These are phyloP conservation scores for Centropus bengalensis DNA, from an alignment of 2,113 vertebrate genomes.

Conservation along the genomic window DNA sequence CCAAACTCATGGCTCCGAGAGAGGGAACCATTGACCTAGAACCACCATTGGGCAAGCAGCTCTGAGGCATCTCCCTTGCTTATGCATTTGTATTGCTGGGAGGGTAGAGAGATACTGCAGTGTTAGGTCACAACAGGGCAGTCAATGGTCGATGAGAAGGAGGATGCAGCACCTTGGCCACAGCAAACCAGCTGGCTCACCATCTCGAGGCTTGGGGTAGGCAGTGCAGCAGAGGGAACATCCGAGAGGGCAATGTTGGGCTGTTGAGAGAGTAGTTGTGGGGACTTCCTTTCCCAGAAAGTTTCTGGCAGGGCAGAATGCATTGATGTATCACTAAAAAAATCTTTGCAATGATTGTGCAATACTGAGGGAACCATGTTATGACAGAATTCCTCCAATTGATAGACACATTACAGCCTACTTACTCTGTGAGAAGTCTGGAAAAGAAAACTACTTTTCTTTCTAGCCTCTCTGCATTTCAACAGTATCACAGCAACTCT, in stretches of 20 bases:
- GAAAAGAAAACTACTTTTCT: not conserved
- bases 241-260: not conserved
- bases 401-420: not conserved
- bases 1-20: not conserved
- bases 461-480: not conserved
- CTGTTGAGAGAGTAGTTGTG: not conserved
- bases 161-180: rapidly evolving
- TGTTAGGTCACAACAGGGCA: not conserved
- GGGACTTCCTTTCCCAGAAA: not conserved
- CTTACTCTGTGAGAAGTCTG: not conserved
- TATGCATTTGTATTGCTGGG: not conserved
- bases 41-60: not conserved
- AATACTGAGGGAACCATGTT: not conserved
- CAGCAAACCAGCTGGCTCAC: not conserved
- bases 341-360: not conserved
- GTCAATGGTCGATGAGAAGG: not conserved
- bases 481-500: not conserved
- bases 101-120: not conserved
- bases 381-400: not conserved
- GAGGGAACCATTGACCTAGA: not conserved
- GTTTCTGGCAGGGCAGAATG: not conserved
- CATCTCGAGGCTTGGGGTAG: rapidly evolving
- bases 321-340: not conserved
- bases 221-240: not conserved
- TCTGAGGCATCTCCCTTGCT: not conserved